These are phyloP conservation scores for Copsychus sechellarum DNA, from an alignment of 2,113 vertebrate species.

Conservation along the genomic window DNA sequence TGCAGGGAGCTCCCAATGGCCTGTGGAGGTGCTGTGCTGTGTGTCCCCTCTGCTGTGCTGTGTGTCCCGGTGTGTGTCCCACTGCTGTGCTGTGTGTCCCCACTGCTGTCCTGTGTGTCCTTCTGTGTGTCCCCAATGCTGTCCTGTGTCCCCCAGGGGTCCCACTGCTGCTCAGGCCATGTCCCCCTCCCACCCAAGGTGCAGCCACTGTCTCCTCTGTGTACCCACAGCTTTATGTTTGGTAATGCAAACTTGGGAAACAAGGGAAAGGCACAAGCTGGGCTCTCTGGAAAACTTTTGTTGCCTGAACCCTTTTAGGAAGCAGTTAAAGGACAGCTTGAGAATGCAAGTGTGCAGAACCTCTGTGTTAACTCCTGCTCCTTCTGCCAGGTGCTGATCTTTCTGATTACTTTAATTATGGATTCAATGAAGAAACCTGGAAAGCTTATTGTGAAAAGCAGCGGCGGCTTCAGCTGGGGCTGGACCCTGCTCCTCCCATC, in stretches of 20 bases:
- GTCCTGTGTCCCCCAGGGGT: background rate
- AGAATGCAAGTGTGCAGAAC: background rate
- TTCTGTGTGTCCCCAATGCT: background rate
- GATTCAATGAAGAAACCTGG: slow-evolving; percentile 80
- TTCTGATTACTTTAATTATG: slow-evolving; percentile 80
- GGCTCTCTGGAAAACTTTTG: background rate
- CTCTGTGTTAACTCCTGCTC: background rate
- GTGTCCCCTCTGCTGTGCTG: background rate
- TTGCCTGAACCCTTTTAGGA: background rate
- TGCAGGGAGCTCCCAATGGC: background rate
- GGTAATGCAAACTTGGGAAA: too few species aligned
- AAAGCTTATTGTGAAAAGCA: slow-evolving; percentile 81
- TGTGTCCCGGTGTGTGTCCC: too few species aligned
- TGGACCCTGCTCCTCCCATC: slow-evolving; percentile 64
- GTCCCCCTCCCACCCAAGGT: background rate
- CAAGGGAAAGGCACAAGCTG: background rate
- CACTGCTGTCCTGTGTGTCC: background rate
- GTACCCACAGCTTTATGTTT: background rate
- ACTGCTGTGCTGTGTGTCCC: background rate
- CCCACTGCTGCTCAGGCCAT: background rate
- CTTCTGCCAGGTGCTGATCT: slow-evolving; percentile 72
- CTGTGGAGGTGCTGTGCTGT: background rate
- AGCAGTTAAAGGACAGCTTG: background rate
- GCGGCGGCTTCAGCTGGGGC: slow-evolving; percentile 73
- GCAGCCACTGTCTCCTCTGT: background rate